Evolutionary conservation across 2,113 vertebrate genomes (phyloP).

Genomic region (Furnarius figulus): DNA sequence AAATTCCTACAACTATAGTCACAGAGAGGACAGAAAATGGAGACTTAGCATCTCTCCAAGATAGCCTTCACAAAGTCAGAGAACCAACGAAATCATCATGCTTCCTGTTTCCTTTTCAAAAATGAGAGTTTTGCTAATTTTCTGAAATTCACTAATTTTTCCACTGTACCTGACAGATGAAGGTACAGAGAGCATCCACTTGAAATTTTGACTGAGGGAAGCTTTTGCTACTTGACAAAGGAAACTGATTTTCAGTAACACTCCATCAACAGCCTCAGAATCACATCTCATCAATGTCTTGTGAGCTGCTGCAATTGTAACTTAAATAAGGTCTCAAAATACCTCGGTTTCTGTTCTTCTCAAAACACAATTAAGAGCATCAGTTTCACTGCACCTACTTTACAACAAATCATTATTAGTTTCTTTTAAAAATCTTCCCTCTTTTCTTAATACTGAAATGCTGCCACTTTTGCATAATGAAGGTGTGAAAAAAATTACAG

Average conservation of each 20-base stretch:
- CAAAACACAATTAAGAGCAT: neutral
- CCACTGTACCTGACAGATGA: neutral
- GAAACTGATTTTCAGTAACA: neutral
- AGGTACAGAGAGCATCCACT: neutral
- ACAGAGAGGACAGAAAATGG: neutral
- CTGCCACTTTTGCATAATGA: neutral
- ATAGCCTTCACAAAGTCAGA: neutral
- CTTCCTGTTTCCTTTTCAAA: neutral
- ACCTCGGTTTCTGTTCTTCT: neutral
- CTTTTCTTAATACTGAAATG: neutral
- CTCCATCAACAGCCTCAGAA: neutral
- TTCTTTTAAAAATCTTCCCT: neutral
- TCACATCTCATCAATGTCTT: neutral
- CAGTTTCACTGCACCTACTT: neutral
- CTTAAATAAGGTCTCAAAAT: neutral
- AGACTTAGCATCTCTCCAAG: neutral
- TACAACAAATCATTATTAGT: neutral
- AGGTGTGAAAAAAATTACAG: neutral
- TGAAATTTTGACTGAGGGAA: neutral
- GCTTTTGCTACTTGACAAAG: neutral
- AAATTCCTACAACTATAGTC: constrained; percentile 7
- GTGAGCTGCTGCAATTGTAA: neutral
- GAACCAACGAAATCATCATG: neutral
- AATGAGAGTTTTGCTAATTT: neutral
- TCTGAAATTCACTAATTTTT: neutral